Percentiles rank a stretch among this genome's conserved stretches.
phyloP scores from a whole-genome alignment of 2,888 invertebrate species.

The Agrotis segetum region DNA sequence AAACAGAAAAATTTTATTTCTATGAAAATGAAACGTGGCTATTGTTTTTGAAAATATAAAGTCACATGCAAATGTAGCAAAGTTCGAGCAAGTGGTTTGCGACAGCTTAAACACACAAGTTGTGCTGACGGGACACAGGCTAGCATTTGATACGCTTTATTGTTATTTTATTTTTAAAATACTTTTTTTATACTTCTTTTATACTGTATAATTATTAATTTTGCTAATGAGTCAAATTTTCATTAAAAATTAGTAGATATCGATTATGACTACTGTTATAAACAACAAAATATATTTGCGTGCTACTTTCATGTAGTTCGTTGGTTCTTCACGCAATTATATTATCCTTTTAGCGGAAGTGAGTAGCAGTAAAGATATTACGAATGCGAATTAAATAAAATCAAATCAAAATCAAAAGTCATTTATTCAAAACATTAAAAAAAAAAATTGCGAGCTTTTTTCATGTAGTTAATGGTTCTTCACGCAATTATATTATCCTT shows the following conservation, averaged over 20 bases:
- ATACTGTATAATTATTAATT: too few species aligned
- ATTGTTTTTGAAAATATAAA: constrained; percentile 7
- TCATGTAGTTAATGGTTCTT: not conserved
- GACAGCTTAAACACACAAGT: not conserved
- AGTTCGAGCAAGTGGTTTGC: not conserved
- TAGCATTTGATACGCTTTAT: not conserved
- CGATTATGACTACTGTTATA: too few species aligned
- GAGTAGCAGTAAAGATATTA: too few species aligned
- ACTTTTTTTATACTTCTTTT: too few species aligned
- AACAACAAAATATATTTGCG: too few species aligned
- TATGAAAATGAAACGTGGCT: constrained; percentile 4
- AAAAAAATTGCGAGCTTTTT: too few species aligned
- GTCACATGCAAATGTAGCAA: constrained; percentile 3
- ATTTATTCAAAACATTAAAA: too few species aligned
- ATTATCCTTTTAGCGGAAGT: too few species aligned
- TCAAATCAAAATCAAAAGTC: too few species aligned
- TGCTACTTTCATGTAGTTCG: not conserved
- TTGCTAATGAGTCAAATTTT: not conserved
- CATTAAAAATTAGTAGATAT: too few species aligned
- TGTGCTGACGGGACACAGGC: not conserved
- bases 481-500: not conserved
- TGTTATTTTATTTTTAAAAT: not conserved
- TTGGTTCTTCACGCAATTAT: not conserved
- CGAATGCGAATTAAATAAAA: not conserved
- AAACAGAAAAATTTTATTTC: constrained; percentile 14